phyloP scores from a whole-genome alignment of 2,888 invertebrate species.

The Drosophila siamana region DNA sequence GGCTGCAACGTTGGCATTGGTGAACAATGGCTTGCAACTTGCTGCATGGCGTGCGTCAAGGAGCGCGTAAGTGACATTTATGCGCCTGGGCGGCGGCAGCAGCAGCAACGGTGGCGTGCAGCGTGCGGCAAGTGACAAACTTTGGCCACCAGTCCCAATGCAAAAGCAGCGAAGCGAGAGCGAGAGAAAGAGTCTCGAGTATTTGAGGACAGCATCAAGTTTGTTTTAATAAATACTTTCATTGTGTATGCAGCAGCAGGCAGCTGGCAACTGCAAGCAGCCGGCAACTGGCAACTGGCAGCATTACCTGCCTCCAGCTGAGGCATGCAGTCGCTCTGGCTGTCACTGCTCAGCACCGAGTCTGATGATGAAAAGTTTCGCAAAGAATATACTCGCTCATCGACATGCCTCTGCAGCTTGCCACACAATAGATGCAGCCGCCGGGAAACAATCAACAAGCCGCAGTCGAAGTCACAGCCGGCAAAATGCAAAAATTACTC shows the following conservation, averaged over 20 bases:
- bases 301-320: constrained; percentile 57
- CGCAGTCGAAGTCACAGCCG: constrained; percentile 33
- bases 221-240: constrained; percentile 81
- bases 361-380: constrained; percentile 58
- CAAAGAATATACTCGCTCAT: constrained; percentile 68
- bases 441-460: constrained; percentile 74
- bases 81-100: constrained; percentile 66
- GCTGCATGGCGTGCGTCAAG: constrained; percentile 63
- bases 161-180: constrained; percentile 29
- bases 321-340: neutral
- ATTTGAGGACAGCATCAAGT: constrained; percentile 51
- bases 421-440: constrained; percentile 63
- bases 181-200: neutral
- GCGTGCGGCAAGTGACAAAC: constrained; percentile 31
- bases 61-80: constrained; percentile 81
- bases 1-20: constrained; percentile 38
- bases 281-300: neutral
- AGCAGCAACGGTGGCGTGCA: constrained; percentile 5
- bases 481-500: constrained; percentile 67
- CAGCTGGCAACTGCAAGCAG: no score
- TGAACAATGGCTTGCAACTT: constrained; percentile 59
- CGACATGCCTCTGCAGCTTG: constrained; percentile 58
- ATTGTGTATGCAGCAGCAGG: constrained; percentile 65
- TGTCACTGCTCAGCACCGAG: constrained; percentile 23
- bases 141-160: constrained; percentile 51